Base-by-base conservation (phyloP, 2,797 vertebrate species). In the Amniataba percoides region DNA sequence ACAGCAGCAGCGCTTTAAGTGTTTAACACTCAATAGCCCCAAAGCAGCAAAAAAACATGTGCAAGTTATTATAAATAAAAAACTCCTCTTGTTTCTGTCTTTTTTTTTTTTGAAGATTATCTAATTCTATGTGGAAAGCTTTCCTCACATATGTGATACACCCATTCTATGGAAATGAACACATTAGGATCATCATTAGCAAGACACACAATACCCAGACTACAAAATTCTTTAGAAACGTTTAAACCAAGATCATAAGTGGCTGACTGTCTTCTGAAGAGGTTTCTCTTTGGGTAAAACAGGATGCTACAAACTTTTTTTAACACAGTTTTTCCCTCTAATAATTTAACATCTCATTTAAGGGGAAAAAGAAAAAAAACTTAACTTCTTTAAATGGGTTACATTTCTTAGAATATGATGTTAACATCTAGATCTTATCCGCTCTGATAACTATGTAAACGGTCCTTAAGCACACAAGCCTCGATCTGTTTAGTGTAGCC, bases 401-500 rank as follows among this genome's bases (percentile, higher is more conserved):
- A 56, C 0, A 58, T 55, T 69, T 83, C 64, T 62, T 34, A 25
- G 23, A 62, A 46, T 68, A 23, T 7, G 14, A 74, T 40, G 43
- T 62, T 56, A 61, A 66, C 34, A 72, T 67, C 31, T 55, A 8
- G 13, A 60, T 72, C 59, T 88, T 70, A 77, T 86, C 75, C 43
- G 58, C 14, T 34, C 9, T 68, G 65, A 87, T 86, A 58, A 11
- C 56, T 82, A 61, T 75, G 63, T 77, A 73, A 82, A 87, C 31
- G 6, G 45, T 48, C 49, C 23, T 45, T n/a, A 49, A 73, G 71
- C 42, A 31, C 21, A 81, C 85, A 80, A 58, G 74, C 69, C 71
- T 27, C 10, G 71, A 82, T 88, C 79, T 84, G 82, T 84, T 81
- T 36, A 84, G 49, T 60, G 74, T 18, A 68, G 82, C 60, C 66